phyloP scores from a whole-genome alignment of 92 coral and sea anemone genomes.

The Phenganax subtilis region DNA sequence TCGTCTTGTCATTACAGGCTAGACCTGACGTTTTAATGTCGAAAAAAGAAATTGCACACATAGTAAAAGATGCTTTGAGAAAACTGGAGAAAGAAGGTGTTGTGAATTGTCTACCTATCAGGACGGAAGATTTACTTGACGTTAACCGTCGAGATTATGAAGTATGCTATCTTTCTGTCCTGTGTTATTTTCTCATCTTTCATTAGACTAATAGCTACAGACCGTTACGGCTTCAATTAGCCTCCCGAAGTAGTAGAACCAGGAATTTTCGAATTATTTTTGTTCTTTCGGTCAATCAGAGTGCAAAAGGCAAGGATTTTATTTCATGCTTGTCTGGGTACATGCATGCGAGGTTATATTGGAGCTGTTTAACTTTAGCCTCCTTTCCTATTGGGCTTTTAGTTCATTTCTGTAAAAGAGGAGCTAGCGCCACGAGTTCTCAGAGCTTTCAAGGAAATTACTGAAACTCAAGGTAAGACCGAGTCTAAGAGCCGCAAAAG shows the following conservation, averaged over 20 bases:
- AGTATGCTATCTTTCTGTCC: not conserved
- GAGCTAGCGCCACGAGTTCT: slow-evolving; percentile 64
- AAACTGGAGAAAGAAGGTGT: slow-evolving; percentile 67
- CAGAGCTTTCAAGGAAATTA: slow-evolving; percentile 42
- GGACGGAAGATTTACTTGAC: not conserved
- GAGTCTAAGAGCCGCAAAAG: not conserved
- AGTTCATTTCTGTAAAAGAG: slow-evolving; percentile 68
- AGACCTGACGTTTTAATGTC: not conserved
- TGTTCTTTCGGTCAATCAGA: too few relatives aligned
- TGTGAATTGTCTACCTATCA: slow-evolving; percentile 51
- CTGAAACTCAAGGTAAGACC: slow-evolving; percentile 12
- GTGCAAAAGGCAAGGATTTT: too few relatives aligned
- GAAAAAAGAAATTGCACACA: slow-evolving; percentile 35
- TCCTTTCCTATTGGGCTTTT: not conserved
- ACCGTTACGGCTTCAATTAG: not conserved
- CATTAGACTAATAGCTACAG: not conserved
- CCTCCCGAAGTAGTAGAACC: too few relatives aligned
- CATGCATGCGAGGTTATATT: too few relatives aligned
- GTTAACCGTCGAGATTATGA: slow-evolving; percentile 12
- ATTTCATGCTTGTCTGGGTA: too few relatives aligned
- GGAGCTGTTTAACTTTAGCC: too few relatives aligned
- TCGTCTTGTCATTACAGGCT: not conserved
- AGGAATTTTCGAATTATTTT: too few relatives aligned
- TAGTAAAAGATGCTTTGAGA: slow-evolving; percentile 46
- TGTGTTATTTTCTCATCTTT: not conserved